These are phyloP conservation scores for Hemicrepidius hirtus DNA, from an alignment of 2,888 invertebrate species.

Conservation along the genomic window DNA sequence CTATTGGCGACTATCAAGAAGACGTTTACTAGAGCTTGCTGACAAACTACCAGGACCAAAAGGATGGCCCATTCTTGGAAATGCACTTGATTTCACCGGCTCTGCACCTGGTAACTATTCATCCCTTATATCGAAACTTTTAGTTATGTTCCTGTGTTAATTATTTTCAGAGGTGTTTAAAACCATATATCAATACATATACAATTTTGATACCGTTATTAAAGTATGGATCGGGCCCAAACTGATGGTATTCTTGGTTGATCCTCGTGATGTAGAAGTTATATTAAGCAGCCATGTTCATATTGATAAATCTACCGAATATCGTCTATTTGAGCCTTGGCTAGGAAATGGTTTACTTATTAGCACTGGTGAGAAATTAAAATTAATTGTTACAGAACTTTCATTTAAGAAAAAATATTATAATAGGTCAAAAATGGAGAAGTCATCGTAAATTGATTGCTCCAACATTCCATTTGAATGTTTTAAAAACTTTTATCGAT, in stretches of 20 bases:
- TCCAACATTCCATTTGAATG: constrained; percentile 91
- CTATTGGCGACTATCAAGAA: constrained; percentile 85
- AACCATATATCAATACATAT: constrained; percentile 75
- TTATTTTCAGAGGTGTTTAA: constrained; percentile 82
- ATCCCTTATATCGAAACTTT: no score
- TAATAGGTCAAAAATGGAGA: constrained; percentile 87
- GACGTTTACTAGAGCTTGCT: constrained; percentile 82
- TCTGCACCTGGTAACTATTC: constrained; percentile 78
- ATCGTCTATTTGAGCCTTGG: constrained; percentile 89
- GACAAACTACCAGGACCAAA: constrained; percentile 83
- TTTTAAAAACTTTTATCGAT: constrained; percentile 89
- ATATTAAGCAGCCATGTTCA: constrained; percentile 87
- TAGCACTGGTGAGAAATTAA: constrained; percentile 80
- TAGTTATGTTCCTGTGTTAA: no score
- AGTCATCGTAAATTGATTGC: constrained; percentile 90
- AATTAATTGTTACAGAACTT: background rate
- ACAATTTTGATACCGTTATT: constrained; percentile 76
- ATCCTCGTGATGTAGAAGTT: constrained; percentile 87
- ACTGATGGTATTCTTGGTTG: constrained; percentile 82
- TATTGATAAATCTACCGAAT: constrained; percentile 87
- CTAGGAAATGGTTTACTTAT: constrained; percentile 88
- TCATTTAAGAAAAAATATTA: background rate
- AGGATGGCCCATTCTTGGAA: constrained; percentile 84
- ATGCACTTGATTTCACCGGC: constrained; percentile 83
- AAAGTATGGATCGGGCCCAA: constrained; percentile 87